Conservation (phyloP, 1,140 invertebrate species). For the Drosophila suzukii region DNA sequence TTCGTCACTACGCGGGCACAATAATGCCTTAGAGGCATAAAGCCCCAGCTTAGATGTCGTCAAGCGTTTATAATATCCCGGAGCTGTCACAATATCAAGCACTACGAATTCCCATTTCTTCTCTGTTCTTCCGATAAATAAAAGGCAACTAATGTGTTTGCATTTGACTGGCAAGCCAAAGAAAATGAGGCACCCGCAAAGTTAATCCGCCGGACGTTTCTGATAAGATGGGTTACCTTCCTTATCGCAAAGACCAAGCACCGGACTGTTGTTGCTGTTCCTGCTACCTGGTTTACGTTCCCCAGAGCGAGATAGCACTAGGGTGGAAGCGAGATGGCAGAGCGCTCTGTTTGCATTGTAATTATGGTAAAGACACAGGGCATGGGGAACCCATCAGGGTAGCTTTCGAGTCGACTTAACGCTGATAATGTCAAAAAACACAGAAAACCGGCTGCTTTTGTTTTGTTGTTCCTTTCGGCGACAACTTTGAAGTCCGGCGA, state of each 20-base stretch:
- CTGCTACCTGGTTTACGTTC: conserved; percentile 52
- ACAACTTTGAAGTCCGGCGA: conserved; percentile 64
- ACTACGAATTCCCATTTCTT: conserved; percentile 3
- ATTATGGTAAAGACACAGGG: conserved; percentile 44
- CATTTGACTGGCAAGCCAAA: conserved; percentile 34
- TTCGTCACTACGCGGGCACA: too few relatives aligned
- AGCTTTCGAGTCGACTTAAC: conserved; percentile 66
- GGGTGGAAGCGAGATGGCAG: not conserved
- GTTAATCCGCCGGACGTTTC: conserved; percentile 64
- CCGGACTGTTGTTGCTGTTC: conserved; percentile 5
- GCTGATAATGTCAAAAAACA: conserved; percentile 65
- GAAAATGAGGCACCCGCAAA: conserved; percentile 30
- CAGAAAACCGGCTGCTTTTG: conserved; percentile 10
- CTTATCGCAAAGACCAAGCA: conserved; percentile 49
- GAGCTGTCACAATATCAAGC: conserved; percentile 8
- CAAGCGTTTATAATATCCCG: not conserved
- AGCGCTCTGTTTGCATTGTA: conserved; percentile 52
- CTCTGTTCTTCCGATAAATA: conserved; percentile 23
- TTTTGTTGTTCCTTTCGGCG: conserved; percentile 4
- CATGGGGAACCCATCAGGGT: conserved; percentile 57
- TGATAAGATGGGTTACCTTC: conserved; percentile 55
- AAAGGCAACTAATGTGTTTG: conserved; percentile 55
- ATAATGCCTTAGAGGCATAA: not conserved
- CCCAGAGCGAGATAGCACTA: not conserved
- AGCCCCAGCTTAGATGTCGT: conserved; percentile 4